Conservation (phyloP, 2,797 vertebrate species). For the Valencia hispanica region DNA sequence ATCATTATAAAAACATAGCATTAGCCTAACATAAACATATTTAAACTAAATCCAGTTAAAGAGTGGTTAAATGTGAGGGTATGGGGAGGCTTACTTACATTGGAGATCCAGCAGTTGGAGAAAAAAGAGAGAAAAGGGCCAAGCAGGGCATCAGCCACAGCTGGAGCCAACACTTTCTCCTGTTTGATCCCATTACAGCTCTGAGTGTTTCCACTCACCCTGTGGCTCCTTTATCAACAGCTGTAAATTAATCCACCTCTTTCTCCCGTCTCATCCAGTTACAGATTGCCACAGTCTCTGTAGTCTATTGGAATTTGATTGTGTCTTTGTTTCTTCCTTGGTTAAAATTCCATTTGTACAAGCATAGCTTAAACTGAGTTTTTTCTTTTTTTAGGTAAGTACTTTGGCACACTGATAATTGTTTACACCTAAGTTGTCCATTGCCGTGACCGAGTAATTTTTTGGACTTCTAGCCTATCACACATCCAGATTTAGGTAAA, state of each 20-base stretch:
- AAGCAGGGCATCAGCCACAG: conserved; percentile 8
- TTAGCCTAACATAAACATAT: too few species aligned
- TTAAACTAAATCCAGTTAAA: not conserved
- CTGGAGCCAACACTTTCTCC: not conserved
- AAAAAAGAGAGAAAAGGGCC: not conserved
- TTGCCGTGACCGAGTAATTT: not conserved
- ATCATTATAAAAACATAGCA: not conserved
- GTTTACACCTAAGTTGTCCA: too few species aligned
- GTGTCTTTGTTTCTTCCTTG: too few species aligned
- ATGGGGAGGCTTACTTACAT: conserved; percentile 14
- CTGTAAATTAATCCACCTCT: not conserved
- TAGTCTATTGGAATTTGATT: too few species aligned
- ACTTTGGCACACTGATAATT: too few species aligned
- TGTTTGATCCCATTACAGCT: conserved; percentile 3
- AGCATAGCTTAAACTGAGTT: too few species aligned
- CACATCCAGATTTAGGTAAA: not conserved
- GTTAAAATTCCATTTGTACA: too few species aligned
- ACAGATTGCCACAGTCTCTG: not conserved
- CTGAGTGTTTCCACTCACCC: not conserved
- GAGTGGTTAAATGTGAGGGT: not conserved
- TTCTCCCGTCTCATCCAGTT: not conserved
- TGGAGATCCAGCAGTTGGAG: not conserved
- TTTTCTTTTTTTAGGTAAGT: too few species aligned
- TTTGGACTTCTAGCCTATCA: not conserved
- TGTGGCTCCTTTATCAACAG: not conserved